These are phyloP conservation scores for Xyrichtys novacula DNA, from an alignment of 2,797 vertebrate genomes.

Conservation along the genomic window DNA sequence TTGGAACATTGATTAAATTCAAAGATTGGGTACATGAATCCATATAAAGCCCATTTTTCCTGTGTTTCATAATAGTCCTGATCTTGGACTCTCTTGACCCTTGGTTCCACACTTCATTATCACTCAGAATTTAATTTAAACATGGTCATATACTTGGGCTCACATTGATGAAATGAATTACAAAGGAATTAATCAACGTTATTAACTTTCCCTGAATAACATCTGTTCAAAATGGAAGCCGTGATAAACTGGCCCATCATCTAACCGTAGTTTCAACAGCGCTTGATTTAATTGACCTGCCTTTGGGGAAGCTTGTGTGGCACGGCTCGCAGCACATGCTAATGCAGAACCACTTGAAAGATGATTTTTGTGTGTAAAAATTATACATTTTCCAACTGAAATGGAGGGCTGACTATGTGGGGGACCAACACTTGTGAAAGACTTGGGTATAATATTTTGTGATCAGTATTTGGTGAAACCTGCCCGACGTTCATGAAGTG, in stretches of 20 bases:
- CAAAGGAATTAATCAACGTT: constrained; percentile 3
- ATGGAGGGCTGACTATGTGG: constrained; percentile 56
- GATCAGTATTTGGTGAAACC: constrained; percentile 4
- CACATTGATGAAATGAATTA: constrained; percentile 1
- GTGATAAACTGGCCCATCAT: constrained; percentile 30
- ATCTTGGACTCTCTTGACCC: constrained; percentile 4
- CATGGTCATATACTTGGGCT: constrained; percentile 9
- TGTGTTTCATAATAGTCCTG: not conserved
- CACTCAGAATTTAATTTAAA: constrained; percentile 4
- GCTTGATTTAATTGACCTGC: constrained; percentile 41
- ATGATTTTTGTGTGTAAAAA: constrained; percentile 40
- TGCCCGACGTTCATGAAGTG: not conserved
- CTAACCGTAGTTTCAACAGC: constrained; percentile 22
- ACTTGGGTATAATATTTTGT: not conserved
- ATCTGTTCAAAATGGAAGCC: constrained; percentile 18
- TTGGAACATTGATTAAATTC: constrained; percentile 28
- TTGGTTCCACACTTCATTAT: not conserved
- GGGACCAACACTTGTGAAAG: constrained; percentile 5
- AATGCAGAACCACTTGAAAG: constrained; percentile 46
- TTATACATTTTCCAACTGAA: constrained; percentile 53
- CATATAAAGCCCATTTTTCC: not conserved
- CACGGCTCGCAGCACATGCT: constrained; percentile 39
- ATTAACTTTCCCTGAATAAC: constrained; percentile 32
- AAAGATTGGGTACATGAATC: constrained; percentile 3
- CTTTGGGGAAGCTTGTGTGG: constrained; percentile 43